Evolutionary conservation across 2,113 vertebrate genomes (phyloP), one percentile per base, ranked within the genome.

Genomic region (Lepus americanus): DNA sequence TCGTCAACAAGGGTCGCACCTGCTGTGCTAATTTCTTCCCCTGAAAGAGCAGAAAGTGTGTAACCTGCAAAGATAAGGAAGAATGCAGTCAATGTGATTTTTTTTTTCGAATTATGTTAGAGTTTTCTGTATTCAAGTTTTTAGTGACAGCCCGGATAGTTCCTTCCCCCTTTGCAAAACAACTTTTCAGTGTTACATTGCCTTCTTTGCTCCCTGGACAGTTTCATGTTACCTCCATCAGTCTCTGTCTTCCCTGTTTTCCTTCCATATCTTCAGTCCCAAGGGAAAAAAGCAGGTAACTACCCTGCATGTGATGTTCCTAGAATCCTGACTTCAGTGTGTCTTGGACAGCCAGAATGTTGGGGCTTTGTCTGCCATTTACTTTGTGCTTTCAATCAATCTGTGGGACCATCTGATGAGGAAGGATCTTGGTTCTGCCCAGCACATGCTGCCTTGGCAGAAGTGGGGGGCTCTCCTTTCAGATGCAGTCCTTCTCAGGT

Each of bases 161-260:
- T 76, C 44, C 16, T 61, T 61, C 1, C 31, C 27, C 10, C 11
- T 9, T 90, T 93, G 76, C 25, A 70, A 70, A 31, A 80, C 27
- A 87, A 67, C 31, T 87, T 94, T 87, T 91, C 66, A 53, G 2
- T 83, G 83, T 80, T 89, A 97, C 92, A 87, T 69, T 23, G 39
- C 23, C 14, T 16, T 55, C 9, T 95, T 92, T 94, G 36, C 25
- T 64, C 84, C 39, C 63, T 87, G 55, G 67, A 55, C 13, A 61
- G 7, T 90, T 84, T 87, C 73, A 92, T 85, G 31, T 36, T 76
- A 33, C 17, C 77, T 87, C 49, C 5, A 59, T 72, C 73, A 80
- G 22, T 25, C 49, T 59, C 36, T 69, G 9, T 77, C 29, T 94
- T 72, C 20, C 66, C 77, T 84, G 66, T 7, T 51, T 55, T 83